Conservation (phyloP, 2,888 invertebrate genomes). For the Lycia hirtaria region DNA sequence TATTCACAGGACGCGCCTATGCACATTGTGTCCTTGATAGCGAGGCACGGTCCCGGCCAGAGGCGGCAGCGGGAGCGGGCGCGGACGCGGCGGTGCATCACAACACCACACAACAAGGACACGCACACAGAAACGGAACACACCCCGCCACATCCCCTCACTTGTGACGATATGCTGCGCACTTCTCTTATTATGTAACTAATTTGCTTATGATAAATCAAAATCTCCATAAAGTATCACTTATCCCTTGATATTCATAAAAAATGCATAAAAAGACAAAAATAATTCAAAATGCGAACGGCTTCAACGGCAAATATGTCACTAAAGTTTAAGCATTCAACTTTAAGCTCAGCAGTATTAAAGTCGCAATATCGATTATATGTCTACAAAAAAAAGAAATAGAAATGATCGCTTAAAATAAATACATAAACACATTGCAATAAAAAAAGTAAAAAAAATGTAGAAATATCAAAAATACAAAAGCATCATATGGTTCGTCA, state of each 20-base stretch:
- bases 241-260: background rate
- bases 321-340: background rate
- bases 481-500: too few relatives aligned
- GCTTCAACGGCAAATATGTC: background rate
- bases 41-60: conserved; percentile 28
- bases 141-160: conserved; percentile 43
- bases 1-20: conserved; percentile 7
- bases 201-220: conserved; percentile 2
- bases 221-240: background rate
- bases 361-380: background rate
- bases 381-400: background rate
- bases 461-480: too few relatives aligned
- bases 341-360: background rate
- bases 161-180: conserved; percentile 56
- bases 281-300: background rate
- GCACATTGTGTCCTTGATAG: conserved; percentile 10
- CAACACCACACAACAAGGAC: conserved; percentile 1
- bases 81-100: conserved; percentile 1
- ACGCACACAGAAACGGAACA: conserved; percentile 16
- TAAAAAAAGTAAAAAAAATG: too few relatives aligned
- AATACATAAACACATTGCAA: too few relatives aligned
- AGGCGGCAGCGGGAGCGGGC: background rate
- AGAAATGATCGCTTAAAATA: background rate
- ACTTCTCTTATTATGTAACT: conserved; percentile 55
- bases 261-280: background rate